A percentile compares a stretch with the other conserved stretches of the same genome.
phyloP scores from a whole-genome alignment of 2,113 vertebrate genomes.

The Ginglymostoma cirratum region DNA sequence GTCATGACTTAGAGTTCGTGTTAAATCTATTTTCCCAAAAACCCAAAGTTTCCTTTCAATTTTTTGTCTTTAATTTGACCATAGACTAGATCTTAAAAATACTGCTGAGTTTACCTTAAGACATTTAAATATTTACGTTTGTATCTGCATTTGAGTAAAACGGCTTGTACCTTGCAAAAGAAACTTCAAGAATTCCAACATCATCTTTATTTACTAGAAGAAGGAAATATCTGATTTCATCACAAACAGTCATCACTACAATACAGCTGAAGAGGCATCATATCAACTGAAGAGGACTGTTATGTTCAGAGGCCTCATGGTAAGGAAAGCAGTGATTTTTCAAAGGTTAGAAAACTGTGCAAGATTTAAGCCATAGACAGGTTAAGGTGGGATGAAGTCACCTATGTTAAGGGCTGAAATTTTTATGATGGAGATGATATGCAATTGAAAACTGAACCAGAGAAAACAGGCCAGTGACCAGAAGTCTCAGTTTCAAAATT shows the following conservation, averaged over 20 bases:
- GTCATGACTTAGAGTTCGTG: neutral
- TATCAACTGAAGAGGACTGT: neutral
- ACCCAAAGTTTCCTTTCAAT: neutral
- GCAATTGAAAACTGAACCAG: neutral
- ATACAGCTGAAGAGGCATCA: neutral
- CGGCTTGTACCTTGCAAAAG: too few relatives aligned
- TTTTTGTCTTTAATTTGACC: neutral
- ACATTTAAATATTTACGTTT: too few relatives aligned
- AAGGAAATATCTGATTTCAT: too few relatives aligned
- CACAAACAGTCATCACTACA: too few relatives aligned
- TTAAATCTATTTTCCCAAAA: neutral
- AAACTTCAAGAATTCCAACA: too few relatives aligned
- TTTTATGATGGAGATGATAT: neutral
- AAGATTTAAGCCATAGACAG: neutral
- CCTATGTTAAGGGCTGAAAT: neutral
- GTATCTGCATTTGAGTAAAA: too few relatives aligned
- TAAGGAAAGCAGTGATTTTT: neutral
- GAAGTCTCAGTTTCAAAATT: too few relatives aligned
- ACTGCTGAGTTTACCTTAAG: too few relatives aligned
- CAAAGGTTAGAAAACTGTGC: neutral
- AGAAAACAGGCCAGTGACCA: too few relatives aligned
- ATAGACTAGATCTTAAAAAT: neutral
- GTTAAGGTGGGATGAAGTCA: neutral
- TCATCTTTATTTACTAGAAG: too few relatives aligned
- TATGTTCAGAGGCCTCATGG: neutral